Base-by-base conservation (phyloP, 30 jellyfish, hydroid and myxozoan genomes). In the Mastigias papua region DNA sequence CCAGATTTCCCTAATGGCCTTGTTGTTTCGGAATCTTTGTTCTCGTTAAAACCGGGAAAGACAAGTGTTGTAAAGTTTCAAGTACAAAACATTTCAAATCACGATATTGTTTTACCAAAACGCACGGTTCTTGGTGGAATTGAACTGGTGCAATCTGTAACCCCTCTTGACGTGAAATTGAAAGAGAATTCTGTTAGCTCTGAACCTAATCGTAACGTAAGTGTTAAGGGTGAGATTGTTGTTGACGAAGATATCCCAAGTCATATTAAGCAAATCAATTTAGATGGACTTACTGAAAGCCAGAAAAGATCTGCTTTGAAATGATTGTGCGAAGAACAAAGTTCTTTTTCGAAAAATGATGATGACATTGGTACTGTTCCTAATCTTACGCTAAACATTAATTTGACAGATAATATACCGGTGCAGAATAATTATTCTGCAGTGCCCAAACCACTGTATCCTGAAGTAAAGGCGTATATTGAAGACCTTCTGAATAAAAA, bases 81-180 rank as follows among this genome's bases (percentile, higher is more conserved):
- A 84, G 67, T 84, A 11, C 81, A 20, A 23, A 84, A 84, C 88
- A 62, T 69, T 29, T 30, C 84, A 34, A 70, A 86, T 2, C 89
- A 73, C 58, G 76, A 74, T 48, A 75, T 75, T 27, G 32, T 86
- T 32, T 42, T 86, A 73, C 89, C 94, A 72, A 79, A 60, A 35
- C 77, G 84, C 77, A 83, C 86, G 35, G 67, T 76, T n/a, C 27
- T 83, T 28, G 79, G 86, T 16, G 27, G 66, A 33, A n/a, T 86
- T n/a, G 76, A 86, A 71, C 8, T 86, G 28, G 73, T 86, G 31
- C 64, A 81, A 74, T 86, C 95, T 33, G 90, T 74, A 27, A 86
- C 86, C 17, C 95, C 95, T 46, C 23, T 57, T 6, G 69, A 57
- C 3, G 69, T 57, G 69, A 23, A 23, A 68, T 17, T 17, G 69